Conservation (phyloP, 1,140 invertebrate genomes). For the Watersipora subatra region DNA sequence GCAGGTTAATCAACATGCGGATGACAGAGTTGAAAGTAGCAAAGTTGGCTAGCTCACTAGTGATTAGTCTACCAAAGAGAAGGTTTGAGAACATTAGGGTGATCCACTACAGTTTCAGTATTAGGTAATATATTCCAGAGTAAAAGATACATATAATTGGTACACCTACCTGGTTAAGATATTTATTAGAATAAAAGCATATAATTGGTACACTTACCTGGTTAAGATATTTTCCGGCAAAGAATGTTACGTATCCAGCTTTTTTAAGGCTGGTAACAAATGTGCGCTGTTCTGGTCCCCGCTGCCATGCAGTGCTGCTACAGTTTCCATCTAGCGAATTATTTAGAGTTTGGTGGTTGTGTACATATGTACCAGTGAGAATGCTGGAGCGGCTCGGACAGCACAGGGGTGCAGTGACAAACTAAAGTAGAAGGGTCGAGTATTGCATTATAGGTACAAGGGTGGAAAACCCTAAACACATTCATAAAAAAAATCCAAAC, state of each 20-base stretch:
- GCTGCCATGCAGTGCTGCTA: slow-evolving; percentile 53
- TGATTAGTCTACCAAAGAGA: no score
- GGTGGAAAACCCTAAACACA: neutral
- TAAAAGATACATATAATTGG: neutral
- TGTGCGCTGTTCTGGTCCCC: slow-evolving; percentile 48
- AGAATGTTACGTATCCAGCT: slow-evolving; percentile 61
- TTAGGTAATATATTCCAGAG: no score
- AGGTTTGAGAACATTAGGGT: neutral
- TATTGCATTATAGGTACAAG: no score
- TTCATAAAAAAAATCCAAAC: neutral
- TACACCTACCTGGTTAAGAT: neutral
- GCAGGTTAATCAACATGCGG: neutral
- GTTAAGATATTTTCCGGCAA: slow-evolving; percentile 75
- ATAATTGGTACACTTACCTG: slow-evolving; percentile 44
- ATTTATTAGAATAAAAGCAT: neutral
- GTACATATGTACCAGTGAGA: slow-evolving; percentile 66
- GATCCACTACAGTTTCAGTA: no score
- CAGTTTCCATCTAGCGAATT: slow-evolving; percentile 66
- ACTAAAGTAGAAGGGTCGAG: slow-evolving; percentile 28
- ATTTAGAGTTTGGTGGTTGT: slow-evolving; percentile 64
- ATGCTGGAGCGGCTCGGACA: slow-evolving; percentile 77
- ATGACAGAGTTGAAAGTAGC: neutral
- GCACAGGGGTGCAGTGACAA: slow-evolving; percentile 64
- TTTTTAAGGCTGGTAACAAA: slow-evolving; percentile 54
- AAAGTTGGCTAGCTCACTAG: neutral